Percentiles rank a stretch among this genome's conserved stretches.
phyloP scores from a whole-genome alignment of 2,113 vertebrate genomes.

The Menidia beryllina region DNA sequence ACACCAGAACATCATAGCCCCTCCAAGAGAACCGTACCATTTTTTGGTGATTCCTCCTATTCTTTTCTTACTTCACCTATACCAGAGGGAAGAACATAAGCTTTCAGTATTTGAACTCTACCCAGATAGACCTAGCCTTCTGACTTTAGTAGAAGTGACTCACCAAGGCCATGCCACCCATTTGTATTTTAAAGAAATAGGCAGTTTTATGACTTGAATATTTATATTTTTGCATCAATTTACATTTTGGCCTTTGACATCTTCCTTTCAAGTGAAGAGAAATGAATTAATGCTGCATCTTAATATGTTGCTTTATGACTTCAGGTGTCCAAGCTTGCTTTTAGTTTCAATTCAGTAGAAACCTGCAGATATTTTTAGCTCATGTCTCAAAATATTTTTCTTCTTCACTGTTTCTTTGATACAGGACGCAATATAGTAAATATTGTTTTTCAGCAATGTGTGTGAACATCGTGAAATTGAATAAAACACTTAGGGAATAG shows the following conservation, averaged over 20 bases:
- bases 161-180: conserved; percentile 48
- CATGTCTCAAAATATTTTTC: conserved; percentile 5
- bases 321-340: conserved; percentile 6
- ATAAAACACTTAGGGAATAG: conserved; percentile 32
- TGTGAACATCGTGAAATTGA: conserved; percentile 34
- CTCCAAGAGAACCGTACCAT: conserved; percentile 22
- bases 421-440: background rate
- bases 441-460: background rate
- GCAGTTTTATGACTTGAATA: conserved; percentile 56
- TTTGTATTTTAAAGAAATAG: conserved; percentile 61
- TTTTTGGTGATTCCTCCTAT: conserved; percentile 14
- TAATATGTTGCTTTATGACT: conserved; percentile 46
- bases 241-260: conserved; percentile 42
- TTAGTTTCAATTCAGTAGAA: conserved; percentile 5
- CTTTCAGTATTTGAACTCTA: conserved; percentile 42
- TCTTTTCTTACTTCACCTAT: conserved; percentile 51
- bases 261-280: conserved; percentile 46
- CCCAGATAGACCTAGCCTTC: conserved; percentile 39
- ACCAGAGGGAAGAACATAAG: conserved; percentile 53
- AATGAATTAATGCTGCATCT: conserved; percentile 44
- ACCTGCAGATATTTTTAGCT: conserved; percentile 14
- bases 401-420: conserved; percentile 2
- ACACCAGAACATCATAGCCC: conserved; percentile 36
- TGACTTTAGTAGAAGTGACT: conserved; percentile 54
- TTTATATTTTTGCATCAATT: conserved; percentile 66